A percentile compares a stretch with the other conserved stretches of the same genome.
phyloP scores from a whole-genome alignment of 2,888 invertebrate species.

The Chesias legatella region DNA sequence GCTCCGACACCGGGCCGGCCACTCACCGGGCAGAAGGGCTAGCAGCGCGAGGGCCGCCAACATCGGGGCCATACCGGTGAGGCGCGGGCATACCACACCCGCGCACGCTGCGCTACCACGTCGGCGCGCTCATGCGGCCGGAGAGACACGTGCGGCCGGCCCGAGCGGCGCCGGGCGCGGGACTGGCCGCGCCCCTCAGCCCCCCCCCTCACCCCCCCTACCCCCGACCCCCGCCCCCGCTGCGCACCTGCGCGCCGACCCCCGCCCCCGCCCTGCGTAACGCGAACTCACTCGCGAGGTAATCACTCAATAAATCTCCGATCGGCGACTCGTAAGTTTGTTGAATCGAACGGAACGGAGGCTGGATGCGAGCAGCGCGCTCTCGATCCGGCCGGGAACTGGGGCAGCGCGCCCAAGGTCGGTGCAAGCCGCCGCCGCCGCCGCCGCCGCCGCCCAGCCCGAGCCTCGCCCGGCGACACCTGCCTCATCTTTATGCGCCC shows the following conservation, averaged over 20 bases:
- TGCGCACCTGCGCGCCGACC: slow-evolving; percentile 57
- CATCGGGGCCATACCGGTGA: slow-evolving; percentile 70
- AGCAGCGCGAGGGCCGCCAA: slow-evolving; percentile 72
- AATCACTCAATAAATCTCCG: slow-evolving; percentile 33
- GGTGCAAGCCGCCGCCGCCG: slow-evolving; percentile 22
- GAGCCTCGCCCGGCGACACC: slow-evolving; percentile 8
- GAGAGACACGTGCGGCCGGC: slow-evolving; percentile 56
- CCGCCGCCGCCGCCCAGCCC: slow-evolving; percentile 4
- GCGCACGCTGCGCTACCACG: slow-evolving; percentile 77
- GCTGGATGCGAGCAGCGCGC: slow-evolving; percentile 20
- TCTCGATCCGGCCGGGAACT: slow-evolving; percentile 20
- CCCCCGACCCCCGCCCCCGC: slow-evolving; percentile 39
- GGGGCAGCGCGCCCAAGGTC: slow-evolving; percentile 29
- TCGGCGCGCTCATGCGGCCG: slow-evolving; percentile 73
- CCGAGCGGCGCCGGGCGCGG: slow-evolving; percentile 73
- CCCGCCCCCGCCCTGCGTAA: slow-evolving; percentile 29
- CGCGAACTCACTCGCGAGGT: slow-evolving; percentile 27
- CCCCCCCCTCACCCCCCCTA: slow-evolving; percentile 39
- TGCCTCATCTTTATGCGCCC: slow-evolving; percentile 6
- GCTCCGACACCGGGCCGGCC: slow-evolving; percentile 43
- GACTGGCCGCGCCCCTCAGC: slow-evolving; percentile 46
- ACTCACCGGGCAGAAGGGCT: slow-evolving; percentile 76
- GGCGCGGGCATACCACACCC: slow-evolving; percentile 79
- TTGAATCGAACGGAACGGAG: slow-evolving; percentile 12
- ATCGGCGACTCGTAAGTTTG: slow-evolving; percentile 25